phyloP scores from a whole-genome alignment of 2,113 vertebrate genomes.

The Hirundichthys speculiger region DNA sequence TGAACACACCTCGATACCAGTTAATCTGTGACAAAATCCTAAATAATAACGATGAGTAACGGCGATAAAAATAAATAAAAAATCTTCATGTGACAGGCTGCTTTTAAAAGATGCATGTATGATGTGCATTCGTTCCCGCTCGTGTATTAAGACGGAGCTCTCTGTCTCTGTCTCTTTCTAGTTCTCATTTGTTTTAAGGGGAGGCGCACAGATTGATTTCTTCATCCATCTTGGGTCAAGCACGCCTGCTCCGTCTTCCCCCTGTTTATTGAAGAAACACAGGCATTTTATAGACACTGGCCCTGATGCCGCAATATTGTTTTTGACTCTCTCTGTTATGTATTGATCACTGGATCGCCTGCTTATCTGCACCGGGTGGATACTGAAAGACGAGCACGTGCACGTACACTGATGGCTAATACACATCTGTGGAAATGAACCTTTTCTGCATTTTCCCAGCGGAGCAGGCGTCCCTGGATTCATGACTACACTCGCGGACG shows the following conservation, averaged over 20 bases:
- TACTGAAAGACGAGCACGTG: constrained; percentile 63
- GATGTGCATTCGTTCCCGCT: neutral
- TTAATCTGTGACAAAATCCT: too few species aligned
- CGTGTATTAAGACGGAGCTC: neutral
- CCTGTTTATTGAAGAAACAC: constrained; percentile 43
- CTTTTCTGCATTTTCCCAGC: neutral
- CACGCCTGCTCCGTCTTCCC: constrained; percentile 4
- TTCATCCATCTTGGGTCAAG: constrained; percentile 48
- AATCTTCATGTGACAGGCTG: too few species aligned
- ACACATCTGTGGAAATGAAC: neutral
- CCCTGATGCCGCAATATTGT: constrained; percentile 64
- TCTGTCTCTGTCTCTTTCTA: constrained; percentile 18
- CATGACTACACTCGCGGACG: too few species aligned
- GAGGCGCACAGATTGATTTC: constrained; percentile 47
- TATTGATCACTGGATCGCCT: constrained; percentile 70
- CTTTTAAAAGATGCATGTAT: neutral
- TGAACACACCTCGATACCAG: too few species aligned
- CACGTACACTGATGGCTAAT: neutral
- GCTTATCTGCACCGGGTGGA: constrained; percentile 72
- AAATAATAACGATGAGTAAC: too few species aligned
- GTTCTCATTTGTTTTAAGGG: constrained; percentile 36
- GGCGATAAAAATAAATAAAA: too few species aligned
- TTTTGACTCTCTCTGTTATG: constrained; percentile 70
- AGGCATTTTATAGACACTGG: constrained; percentile 54
- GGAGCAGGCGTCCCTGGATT: constrained; percentile 28